Evolutionary conservation across 2,888 invertebrate species (phyloP), one percentile per base, ranked within the genome.

Genomic region (Lysandra coridon): DNA sequence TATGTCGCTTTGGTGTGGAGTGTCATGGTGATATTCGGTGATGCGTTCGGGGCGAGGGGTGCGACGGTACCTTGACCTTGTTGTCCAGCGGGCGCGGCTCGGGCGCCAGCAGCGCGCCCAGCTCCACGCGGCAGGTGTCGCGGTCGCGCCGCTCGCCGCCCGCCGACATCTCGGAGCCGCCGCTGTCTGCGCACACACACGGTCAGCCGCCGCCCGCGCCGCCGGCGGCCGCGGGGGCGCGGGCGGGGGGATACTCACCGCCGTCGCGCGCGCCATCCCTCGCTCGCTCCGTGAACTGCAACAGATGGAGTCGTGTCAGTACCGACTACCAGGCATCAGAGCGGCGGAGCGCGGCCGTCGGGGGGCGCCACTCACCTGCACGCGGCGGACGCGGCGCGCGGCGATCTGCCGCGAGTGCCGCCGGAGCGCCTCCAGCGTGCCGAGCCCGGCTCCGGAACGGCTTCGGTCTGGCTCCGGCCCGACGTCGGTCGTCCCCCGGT

Each of bases 391-490:
- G 95, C 96, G 96, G 91, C 95, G 97, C 91, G 97, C 97, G 95
- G 97, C 97, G 94, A 97, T 97, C 95, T 97, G 97, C 96, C 97
- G 96, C 95, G 97, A 97, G 95, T 97, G 97, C 89, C 96, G 96
- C 92, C 97, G 96, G 95, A 97, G 95, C 92, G 97, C 96, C 97
- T 97, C 97, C 97, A 90, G 90, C 83, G 84, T 85, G 82, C 82
- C 82, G 74, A 30, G 30, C 79, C 75, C 44, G 80, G 82, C 81
- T 10, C 81, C 79, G 77, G 80, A 74, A 10, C 14, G 14, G 5
- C 33, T 30, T 23, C 64, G 62, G 30, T 3, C 30, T 23, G 0
- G 23, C 23, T 23, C 23, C 23, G 23, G 23, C 23, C 23, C 23
- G 23, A 23, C 23, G 64, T 23, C 64, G 64, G 30, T 4, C 30